Conservation (phyloP, 1,140 invertebrate species). For the Mactra quadrangularis region DNA sequence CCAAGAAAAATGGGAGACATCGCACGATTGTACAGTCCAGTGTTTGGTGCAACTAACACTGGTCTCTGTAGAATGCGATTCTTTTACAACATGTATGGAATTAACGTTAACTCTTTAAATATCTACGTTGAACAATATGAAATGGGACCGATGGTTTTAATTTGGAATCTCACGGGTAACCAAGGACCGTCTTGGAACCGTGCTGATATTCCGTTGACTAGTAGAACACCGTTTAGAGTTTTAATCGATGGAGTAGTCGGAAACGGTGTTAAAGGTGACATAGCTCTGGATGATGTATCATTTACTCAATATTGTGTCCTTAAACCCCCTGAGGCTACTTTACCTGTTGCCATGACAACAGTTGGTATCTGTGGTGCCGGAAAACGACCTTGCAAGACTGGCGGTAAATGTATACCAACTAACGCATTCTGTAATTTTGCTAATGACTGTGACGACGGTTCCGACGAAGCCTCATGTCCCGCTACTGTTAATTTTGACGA, state of each 20-base stretch:
- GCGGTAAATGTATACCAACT: conserved; percentile 71
- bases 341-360: conserved; percentile 69
- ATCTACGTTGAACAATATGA: conserved; percentile 74
- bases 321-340: conserved; percentile 52
- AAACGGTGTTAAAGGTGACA: conserved; percentile 74
- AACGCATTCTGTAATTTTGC: conserved; percentile 89
- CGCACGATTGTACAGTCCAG: conserved; percentile 86
- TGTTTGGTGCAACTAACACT: conserved; percentile 63
- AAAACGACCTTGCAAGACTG: conserved; percentile 71
- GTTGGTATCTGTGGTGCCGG: conserved; percentile 72
- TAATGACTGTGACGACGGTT: conserved; percentile 82
- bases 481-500: conserved; percentile 71
- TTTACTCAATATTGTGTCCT: conserved; percentile 79
- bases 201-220: conserved; percentile 69
- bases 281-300: conserved; percentile 81
- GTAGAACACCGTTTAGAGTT: conserved; percentile 73
- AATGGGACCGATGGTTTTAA: conserved; percentile 62
- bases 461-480: conserved; percentile 78
- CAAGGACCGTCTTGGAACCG: conserved; percentile 65
- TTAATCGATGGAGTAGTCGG: conserved; percentile 76
- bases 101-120: conserved; percentile 73
- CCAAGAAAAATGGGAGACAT: conserved; percentile 88
- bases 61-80: conserved; percentile 81
- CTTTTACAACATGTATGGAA: conserved; percentile 82
- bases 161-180: conserved; percentile 69